Base-by-base conservation (phyloP, 2,888 invertebrate species). In the Epiblema foenella region DNA sequence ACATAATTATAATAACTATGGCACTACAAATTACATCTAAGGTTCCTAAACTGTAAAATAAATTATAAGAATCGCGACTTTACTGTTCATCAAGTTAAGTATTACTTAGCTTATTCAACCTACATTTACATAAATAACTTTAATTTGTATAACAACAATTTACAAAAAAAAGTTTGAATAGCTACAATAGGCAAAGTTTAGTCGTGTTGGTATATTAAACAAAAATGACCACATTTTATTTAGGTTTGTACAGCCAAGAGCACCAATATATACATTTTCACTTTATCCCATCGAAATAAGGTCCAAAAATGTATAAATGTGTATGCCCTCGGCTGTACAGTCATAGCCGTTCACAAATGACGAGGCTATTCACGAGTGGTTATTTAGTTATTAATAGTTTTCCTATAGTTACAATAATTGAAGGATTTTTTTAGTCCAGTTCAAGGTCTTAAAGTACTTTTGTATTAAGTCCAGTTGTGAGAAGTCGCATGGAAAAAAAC, bases 141-240 rank as follows among this genome's bases (percentile, higher is more conserved):
- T 82, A 79, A 78, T n/a, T n/a, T 78, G 75, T 76, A 78, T 83
- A 86, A 86, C 83, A 88, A 83, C 84, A 85, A 81, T 85, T 83
- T 85, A 87, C 85, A 87, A 80, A 83, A 33, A 80, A 74, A 42
- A 68, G 54, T 42, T n/a, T n/a, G n/a, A n/a, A n/a, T n/a, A n/a
- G n/a, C n/a, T n/a, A n/a, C n/a, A n/a, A n/a, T 39, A 56, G 42
- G 52, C 33, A n/a, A 59, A 64, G 58, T 63, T 69, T 65, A 20
- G n/a, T 67, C 51, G 18, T 1, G 20, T 42, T 17, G 51, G 54
- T 62, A 52, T 37, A 49, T 66, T 54, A 58, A 51, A 71, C 70
- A 66, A 69, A 77, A 78, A 77, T 77, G 72, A 75, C 66, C 76
- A 77, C 72, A 80, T 79, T 80, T 78, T 79, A 81, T 76, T 75